Percentiles rank a stretch among this genome's conserved stretches.
Conservation (phyloP, 1,140 invertebrate genomes). For the Trichogramma pretiosum region DNA sequence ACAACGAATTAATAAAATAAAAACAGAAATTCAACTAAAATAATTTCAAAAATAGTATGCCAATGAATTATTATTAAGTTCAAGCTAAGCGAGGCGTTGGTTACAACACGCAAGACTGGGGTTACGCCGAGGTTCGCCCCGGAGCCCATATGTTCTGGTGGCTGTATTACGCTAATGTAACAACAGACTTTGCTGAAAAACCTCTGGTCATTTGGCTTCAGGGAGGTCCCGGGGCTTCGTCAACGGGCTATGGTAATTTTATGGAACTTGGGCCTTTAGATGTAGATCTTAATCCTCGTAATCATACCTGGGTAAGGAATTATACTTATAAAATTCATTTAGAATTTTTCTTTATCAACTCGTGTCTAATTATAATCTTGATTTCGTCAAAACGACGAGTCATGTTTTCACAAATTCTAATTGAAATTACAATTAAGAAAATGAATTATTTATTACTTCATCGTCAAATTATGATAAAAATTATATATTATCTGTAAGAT, state of each 20-base stretch:
- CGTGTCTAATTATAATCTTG: no score
- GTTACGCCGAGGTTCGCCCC: slow-evolving; percentile 56
- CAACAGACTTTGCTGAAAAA: slow-evolving; percentile 48
- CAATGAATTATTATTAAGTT: no score
- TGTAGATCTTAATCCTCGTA: slow-evolving; percentile 53
- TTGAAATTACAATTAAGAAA: no score
- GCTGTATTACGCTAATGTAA: slow-evolving; percentile 71
- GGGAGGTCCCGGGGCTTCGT: slow-evolving; percentile 66
- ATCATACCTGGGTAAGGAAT: slow-evolving; percentile 61
- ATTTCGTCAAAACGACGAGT: no score
- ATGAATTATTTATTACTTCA: no score
- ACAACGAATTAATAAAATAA: no score
- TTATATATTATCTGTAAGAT: no score
- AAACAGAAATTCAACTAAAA: no score
- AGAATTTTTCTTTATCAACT: no score
- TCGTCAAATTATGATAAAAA: no score
- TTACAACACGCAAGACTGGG: slow-evolving; percentile 52
- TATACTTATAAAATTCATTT: not conserved
- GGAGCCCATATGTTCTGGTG: slow-evolving; percentile 76
- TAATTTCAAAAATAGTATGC: no score
- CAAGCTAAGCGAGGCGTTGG: not conserved
- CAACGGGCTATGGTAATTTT: slow-evolving; percentile 71
- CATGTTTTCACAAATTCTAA: no score
- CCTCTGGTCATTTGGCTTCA: slow-evolving; percentile 69
- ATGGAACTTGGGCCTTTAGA: slow-evolving; percentile 66